Percentiles rank a stretch among this genome's conserved stretches.
Evolutionary conservation across 2,797 vertebrate species (phyloP).

Genomic region (Lacerta viridis): DNA sequence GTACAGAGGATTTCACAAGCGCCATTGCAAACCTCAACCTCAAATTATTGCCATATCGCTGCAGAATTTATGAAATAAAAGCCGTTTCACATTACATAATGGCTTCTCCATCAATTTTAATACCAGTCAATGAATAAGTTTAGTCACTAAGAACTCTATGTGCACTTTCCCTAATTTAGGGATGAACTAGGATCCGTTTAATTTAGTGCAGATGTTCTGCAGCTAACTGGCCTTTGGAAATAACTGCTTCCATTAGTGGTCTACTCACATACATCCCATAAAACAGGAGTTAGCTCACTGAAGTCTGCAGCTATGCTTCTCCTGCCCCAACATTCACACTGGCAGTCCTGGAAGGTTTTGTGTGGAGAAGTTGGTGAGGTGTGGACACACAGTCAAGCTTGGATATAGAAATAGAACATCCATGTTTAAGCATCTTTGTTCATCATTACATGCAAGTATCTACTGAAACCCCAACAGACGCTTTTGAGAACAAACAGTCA

Average conservation of each 20-base stretch:
- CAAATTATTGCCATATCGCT: slow-evolving; percentile 26
- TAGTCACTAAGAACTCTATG: not conserved
- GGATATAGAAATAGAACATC: not conserved
- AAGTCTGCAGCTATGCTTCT: not conserved
- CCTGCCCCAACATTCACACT: not conserved
- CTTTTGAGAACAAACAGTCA: slow-evolving; percentile 1
- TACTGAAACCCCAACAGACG: not conserved
- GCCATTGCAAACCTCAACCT: slow-evolving; percentile 22
- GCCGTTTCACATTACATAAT: not conserved
- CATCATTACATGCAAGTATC: not conserved
- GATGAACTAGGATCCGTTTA: not conserved
- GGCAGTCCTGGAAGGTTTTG: not conserved
- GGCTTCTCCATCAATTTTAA: not conserved
- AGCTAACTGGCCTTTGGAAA: not conserved
- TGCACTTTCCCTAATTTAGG: not conserved
- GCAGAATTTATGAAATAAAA: slow-evolving; percentile 23
- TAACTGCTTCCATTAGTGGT: not conserved
- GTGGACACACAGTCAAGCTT: not conserved
- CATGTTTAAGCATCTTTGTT: not conserved
- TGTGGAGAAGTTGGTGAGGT: not conserved
- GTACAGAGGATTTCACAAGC: slow-evolving; percentile 42
- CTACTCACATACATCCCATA: not conserved
- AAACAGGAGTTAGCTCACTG: not conserved
- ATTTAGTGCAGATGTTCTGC: not conserved
- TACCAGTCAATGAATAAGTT: slow-evolving; percentile 2